phyloP scores from a whole-genome alignment of 2,888 invertebrate genomes.

The Tenodera sinensis region DNA sequence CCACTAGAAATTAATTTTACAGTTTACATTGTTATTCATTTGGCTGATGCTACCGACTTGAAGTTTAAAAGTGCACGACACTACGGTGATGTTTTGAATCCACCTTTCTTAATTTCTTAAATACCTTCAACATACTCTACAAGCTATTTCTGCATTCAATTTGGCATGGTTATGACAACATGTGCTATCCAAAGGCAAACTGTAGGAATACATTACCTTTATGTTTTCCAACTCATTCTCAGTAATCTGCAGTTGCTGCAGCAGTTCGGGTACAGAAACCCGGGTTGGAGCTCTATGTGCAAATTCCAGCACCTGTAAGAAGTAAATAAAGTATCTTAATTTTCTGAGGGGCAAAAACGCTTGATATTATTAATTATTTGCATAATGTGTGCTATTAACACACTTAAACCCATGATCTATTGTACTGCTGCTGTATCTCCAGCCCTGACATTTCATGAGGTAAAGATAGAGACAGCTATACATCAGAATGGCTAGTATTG shows the following conservation, averaged over 20 bases:
- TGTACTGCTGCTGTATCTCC: too few relatives aligned
- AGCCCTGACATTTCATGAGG: too few relatives aligned
- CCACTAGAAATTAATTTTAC: too few relatives aligned
- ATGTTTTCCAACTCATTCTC: constrained; percentile 84
- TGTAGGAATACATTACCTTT: constrained; percentile 58
- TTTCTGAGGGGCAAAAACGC: constrained; percentile 8
- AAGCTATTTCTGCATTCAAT: neutral
- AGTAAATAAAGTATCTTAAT: constrained; percentile 23
- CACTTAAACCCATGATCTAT: too few relatives aligned
- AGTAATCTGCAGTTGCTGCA: constrained; percentile 78
- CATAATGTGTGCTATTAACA: neutral
- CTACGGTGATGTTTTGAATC: too few relatives aligned
- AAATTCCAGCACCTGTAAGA: constrained; percentile 44
- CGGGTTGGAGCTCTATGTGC: constrained; percentile 62
- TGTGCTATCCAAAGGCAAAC: neutral
- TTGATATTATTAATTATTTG: constrained; percentile 24
- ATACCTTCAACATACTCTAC: neutral
- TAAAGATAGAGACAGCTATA: too few relatives aligned
- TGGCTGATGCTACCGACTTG: too few relatives aligned
- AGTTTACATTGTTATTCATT: too few relatives aligned
- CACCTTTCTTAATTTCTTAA: too few relatives aligned
- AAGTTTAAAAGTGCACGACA: too few relatives aligned
- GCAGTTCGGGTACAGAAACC: constrained; percentile 75
- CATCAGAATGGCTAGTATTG: too few relatives aligned
- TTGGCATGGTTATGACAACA: neutral